Conservation (phyloP, 2,113 vertebrate species). For the Morone saxatilis region DNA sequence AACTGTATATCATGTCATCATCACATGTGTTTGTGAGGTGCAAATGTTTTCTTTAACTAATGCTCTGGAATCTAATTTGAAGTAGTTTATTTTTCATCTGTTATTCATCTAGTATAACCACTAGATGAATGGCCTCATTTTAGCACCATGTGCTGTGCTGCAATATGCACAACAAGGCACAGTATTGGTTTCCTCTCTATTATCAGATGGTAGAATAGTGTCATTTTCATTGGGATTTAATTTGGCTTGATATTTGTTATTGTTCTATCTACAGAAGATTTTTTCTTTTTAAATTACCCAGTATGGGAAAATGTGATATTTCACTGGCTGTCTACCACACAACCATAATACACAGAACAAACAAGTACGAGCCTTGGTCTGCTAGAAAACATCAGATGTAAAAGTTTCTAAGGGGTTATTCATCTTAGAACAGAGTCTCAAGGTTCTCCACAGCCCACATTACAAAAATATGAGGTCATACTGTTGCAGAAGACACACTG, state of each 20-base stretch:
- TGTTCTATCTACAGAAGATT: neutral
- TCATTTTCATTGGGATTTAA: neutral
- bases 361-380: neutral
- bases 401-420: neutral
- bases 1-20: neutral
- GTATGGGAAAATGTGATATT: neutral
- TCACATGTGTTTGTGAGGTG: neutral
- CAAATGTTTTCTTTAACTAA: neutral
- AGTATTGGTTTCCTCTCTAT: neutral
- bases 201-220: neutral
- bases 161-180: neutral
- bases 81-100: neutral
- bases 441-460: neutral
- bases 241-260: neutral
- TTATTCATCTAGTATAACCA: neutral
- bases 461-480: constrained; percentile 22
- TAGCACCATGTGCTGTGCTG: neutral
- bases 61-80: neutral
- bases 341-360: neutral
- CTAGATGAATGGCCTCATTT: neutral
- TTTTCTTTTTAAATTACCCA: neutral
- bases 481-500: neutral
- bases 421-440: constrained; percentile 7
- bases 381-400: neutral
- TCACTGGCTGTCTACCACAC: neutral